Conservation (phyloP, 2,113 vertebrate genomes). For the Trochalopteron elliotii region DNA sequence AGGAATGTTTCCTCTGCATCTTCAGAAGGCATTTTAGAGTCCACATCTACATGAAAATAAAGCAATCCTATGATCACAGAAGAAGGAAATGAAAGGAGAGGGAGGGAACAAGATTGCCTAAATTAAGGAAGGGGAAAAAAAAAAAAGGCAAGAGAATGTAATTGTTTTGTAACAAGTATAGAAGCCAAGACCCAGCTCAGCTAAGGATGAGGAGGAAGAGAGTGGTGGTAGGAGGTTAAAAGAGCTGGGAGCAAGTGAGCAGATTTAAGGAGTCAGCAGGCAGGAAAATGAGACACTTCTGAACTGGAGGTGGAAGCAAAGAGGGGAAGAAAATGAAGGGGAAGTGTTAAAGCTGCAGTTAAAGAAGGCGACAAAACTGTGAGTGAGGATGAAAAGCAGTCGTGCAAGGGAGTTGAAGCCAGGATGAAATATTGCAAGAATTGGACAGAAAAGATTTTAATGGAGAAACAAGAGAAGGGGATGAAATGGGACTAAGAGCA, state of each 20-base stretch:
- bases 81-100: neutral
- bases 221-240: neutral
- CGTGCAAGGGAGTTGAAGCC: neutral
- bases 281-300: neutral
- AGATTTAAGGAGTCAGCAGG: neutral
- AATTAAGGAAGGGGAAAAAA: fast-evolving
- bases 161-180: neutral
- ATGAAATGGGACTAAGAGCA: neutral
- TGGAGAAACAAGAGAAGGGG: neutral
- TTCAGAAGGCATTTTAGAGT: neutral
- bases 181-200: neutral
- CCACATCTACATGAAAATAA: neutral
- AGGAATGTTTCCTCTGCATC: neutral
- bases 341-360: neutral
- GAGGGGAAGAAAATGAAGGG: neutral
- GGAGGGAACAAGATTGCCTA: neutral
- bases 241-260: neutral
- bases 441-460: neutral
- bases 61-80: neutral
- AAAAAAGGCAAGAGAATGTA: neutral
- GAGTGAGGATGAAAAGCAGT: neutral
- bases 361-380: neutral
- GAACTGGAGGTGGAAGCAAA: neutral
- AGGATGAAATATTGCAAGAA: neutral
- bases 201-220: neutral